phyloP scores from a whole-genome alignment of 2,888 invertebrate genomes.

The Macrosoma leucophasiata region DNA sequence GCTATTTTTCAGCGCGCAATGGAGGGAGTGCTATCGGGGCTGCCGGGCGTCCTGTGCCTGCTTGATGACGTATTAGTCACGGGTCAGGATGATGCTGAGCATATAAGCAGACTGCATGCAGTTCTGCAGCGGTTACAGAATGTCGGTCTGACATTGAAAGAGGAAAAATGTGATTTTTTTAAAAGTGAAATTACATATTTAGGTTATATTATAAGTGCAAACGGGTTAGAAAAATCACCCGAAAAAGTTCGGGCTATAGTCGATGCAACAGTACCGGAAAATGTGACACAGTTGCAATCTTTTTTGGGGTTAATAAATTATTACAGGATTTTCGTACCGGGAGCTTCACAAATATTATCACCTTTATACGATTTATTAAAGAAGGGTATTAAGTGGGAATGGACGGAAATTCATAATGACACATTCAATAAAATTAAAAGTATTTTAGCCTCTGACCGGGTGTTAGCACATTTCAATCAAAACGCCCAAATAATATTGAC shows the following conservation, averaged over 20 bases:
- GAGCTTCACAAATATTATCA: slow-evolving; percentile 18
- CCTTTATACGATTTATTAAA: slow-evolving; percentile 20
- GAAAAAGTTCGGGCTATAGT: slow-evolving; percentile 20
- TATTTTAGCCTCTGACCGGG: slow-evolving; percentile 11
- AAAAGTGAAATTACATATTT: slow-evolving; percentile 13
- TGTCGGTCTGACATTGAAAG: slow-evolving; percentile 6
- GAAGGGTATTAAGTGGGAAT: slow-evolving; percentile 18
- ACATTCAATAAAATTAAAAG: slow-evolving; percentile 10
- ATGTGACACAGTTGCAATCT: slow-evolving; percentile 23
- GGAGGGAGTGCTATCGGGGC: not conserved
- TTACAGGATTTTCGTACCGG: slow-evolving; percentile 18
- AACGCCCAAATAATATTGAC: slow-evolving; percentile 11
- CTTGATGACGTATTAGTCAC: not conserved
- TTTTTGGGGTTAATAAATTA: slow-evolving; percentile 27
- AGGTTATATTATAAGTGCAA: too few species aligned
- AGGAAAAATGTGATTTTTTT: slow-evolving; percentile 22
- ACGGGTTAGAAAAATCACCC: slow-evolving; percentile 15
- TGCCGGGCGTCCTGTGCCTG: not conserved
- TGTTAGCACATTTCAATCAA: slow-evolving; percentile 14
- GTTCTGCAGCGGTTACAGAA: not conserved
- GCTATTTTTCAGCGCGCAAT: not conserved
- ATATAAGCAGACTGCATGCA: not conserved
- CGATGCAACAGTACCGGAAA: slow-evolving; percentile 16
- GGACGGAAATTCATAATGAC: slow-evolving; percentile 9
- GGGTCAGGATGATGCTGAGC: not conserved